Conservation (phyloP, 2,888 invertebrate species). For the Euproctis similis region DNA sequence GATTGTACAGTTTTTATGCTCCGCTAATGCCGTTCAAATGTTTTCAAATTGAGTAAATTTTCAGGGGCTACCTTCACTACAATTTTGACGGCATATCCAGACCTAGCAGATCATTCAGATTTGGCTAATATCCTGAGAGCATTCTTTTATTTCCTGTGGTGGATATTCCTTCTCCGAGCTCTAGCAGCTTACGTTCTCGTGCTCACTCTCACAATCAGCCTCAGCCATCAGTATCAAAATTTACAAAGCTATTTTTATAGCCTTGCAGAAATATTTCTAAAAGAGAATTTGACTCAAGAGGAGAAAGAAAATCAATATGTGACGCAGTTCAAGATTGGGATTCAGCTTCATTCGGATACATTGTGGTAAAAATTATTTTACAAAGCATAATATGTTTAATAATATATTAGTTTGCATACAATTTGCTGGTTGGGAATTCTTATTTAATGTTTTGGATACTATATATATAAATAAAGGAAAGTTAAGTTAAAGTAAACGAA, state of each 20-base stretch:
- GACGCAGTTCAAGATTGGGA: slow-evolving; percentile 35
- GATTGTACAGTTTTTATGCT: background rate
- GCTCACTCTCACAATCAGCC: slow-evolving; percentile 22
- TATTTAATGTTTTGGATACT: too few species aligned
- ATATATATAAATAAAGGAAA: too few species aligned
- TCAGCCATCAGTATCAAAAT: slow-evolving; percentile 39
- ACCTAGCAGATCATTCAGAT: slow-evolving; percentile 23
- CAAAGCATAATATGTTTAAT: too few species aligned
- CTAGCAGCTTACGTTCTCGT: slow-evolving; percentile 23
- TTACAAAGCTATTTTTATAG: slow-evolving; percentile 39
- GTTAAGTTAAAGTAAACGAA: too few species aligned
- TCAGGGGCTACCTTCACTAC: slow-evolving; percentile 32
- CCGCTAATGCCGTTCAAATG: too few species aligned
- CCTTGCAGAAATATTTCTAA: slow-evolving; percentile 33
- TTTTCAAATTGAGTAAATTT: slow-evolving; percentile 5
- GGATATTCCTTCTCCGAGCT: slow-evolving; percentile 24
- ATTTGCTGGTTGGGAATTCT: too few species aligned
- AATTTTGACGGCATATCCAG: slow-evolving; percentile 34
- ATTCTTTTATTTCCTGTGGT: slow-evolving; percentile 26
- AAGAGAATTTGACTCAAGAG: slow-evolving; percentile 18
- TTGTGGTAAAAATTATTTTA: slow-evolving; percentile 33
- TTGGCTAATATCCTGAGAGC: slow-evolving; percentile 20
- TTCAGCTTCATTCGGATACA: slow-evolving; percentile 38
- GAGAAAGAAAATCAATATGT: slow-evolving; percentile 38
- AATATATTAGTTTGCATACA: too few species aligned